Percentiles rank a stretch among this genome's conserved stretches.
phyloP scores from a whole-genome alignment of 2,888 invertebrate species.

The Latrodectus hesperus region DNA sequence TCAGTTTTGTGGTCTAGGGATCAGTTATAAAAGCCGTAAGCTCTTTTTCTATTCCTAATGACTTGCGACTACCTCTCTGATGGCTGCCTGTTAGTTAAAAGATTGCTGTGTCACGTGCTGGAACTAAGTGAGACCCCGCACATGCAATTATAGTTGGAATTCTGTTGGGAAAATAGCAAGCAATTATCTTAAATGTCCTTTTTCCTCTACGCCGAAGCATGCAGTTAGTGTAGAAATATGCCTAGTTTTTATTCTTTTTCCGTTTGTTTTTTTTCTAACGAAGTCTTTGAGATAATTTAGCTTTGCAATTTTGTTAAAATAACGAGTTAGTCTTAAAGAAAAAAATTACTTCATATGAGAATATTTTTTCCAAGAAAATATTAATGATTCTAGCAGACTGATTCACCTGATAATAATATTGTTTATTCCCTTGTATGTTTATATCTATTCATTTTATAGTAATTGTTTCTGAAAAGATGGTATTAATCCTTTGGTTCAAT shows the following conservation, averaged over 20 bases:
- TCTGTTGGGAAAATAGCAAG: conserved; percentile 23
- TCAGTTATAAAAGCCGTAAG: neutral
- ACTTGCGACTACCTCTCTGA: neutral
- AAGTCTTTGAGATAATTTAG: too few relatives aligned
- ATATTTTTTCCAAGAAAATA: too few relatives aligned
- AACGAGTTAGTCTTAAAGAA: too few relatives aligned
- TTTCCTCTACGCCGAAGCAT: neutral
- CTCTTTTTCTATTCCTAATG: neutral
- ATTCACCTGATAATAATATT: too few relatives aligned
- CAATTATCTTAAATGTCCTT: conserved; percentile 42
- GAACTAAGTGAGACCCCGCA: neutral
- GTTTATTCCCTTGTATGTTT: too few relatives aligned
- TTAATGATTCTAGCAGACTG: too few relatives aligned
- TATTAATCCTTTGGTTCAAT: too few relatives aligned
- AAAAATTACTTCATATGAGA: too few relatives aligned
- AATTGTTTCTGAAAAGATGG: too few relatives aligned
- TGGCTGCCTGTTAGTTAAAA: conserved; percentile 20
- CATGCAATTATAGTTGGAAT: conserved; percentile 27
- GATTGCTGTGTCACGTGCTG: conserved; percentile 7
- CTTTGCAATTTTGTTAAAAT: too few relatives aligned
- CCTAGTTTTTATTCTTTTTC: neutral
- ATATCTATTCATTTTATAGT: too few relatives aligned
- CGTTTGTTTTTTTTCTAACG: neutral
- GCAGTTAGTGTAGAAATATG: neutral
- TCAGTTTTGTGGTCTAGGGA: too few relatives aligned